Evolutionary conservation across 2,797 vertebrate genomes (phyloP).

Genomic region (Fistularia tabacaria): DNA sequence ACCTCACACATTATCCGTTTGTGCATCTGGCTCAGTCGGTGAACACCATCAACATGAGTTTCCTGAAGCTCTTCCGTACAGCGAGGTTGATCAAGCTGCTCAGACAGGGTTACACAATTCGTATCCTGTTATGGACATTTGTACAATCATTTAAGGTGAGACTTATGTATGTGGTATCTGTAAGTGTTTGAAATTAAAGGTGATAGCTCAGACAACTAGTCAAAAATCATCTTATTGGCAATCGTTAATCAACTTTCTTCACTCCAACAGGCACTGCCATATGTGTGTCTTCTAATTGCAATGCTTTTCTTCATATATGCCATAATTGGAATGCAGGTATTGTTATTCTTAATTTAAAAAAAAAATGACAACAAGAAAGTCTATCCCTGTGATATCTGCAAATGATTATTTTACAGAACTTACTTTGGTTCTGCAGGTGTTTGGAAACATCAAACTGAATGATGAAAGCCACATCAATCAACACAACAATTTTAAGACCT

Average conservation of each 20-base stretch:
- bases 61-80: conserved; percentile 94
- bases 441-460: conserved; percentile 97
- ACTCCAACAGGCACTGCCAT: conserved; percentile 89
- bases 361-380: background rate
- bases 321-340: conserved; percentile 99
- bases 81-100: conserved; percentile 96
- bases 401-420: conserved; percentile 7
- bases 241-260: no score
- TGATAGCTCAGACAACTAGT: no score
- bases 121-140: conserved; percentile 98
- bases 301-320: conserved; percentile 99
- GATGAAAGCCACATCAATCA: conserved; percentile 97
- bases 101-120: conserved; percentile 96
- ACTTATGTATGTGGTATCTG: background rate
- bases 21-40: conserved; percentile 75
- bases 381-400: background rate
- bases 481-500: conserved; percentile 98
- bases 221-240: background rate
- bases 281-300: conserved; percentile 96
- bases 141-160: conserved; percentile 97
- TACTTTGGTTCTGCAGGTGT: conserved; percentile 76
- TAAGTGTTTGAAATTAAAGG: no score
- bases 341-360: background rate
- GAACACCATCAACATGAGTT: conserved; percentile 98
- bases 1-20: no score